These are phyloP conservation scores for Phoebastria nigripes DNA, from an alignment of 2,797 vertebrate species.

Conservation along the genomic window DNA sequence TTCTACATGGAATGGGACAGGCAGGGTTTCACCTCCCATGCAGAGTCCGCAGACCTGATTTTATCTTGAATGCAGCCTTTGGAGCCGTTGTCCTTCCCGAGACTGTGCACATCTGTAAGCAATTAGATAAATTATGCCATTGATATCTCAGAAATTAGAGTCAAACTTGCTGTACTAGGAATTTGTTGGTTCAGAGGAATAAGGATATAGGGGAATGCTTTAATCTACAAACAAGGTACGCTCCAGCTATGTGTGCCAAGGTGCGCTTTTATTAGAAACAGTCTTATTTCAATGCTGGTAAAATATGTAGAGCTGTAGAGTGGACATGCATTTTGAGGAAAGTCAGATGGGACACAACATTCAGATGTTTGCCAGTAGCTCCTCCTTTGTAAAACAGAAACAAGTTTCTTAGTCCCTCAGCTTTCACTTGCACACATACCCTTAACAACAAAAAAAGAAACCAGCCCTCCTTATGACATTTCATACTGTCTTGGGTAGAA, in stretches of 20 bases:
- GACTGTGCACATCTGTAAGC: background rate
- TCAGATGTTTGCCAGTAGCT: background rate
- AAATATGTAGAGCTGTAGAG: background rate
- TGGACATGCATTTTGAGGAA: background rate
- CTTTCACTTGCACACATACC: background rate
- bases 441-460: background rate
- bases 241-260: background rate
- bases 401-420: background rate
- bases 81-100: background rate
- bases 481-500: background rate
- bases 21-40: background rate
- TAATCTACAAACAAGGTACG: background rate
- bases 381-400: background rate
- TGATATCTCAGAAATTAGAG: background rate
- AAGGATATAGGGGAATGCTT: background rate
- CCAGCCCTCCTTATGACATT: background rate
- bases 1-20: rapidly evolving
- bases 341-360: background rate
- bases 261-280: background rate
- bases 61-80: background rate
- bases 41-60: background rate
- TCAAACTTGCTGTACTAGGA: background rate
- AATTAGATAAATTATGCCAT: background rate
- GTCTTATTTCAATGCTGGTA: background rate
- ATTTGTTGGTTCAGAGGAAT: background rate